phyloP scores from a whole-genome alignment of 2,113 vertebrate genomes.

The Callopanchax toddi region DNA sequence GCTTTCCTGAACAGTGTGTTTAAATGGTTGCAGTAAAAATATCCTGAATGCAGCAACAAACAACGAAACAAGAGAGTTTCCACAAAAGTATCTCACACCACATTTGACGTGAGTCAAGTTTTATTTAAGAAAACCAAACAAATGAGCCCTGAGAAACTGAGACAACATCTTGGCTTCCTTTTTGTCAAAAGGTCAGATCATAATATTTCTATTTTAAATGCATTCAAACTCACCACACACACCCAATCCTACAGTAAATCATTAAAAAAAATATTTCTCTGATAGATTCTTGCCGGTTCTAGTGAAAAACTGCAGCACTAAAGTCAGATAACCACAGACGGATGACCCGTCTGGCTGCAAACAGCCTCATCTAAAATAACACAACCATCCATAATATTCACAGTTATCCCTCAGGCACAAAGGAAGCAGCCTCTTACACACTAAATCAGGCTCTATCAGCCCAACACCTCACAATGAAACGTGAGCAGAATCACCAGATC shows the following conservation, averaged over 20 bases:
- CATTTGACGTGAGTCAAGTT: background rate
- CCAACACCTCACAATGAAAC: background rate
- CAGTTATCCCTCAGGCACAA: background rate
- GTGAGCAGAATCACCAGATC: background rate
- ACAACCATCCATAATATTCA: background rate
- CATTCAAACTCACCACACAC: background rate
- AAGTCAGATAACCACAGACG: slow-evolving; percentile 6
- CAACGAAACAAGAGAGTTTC: too few species aligned
- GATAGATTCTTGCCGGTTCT: background rate
- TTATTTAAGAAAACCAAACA: background rate
- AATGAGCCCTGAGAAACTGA: too few species aligned
- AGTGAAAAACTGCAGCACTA: background rate
- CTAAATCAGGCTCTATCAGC: slow-evolving; percentile 5
- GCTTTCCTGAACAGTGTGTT: too few species aligned
- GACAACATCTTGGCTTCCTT: background rate
- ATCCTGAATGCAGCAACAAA: too few species aligned
- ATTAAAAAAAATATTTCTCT: background rate
- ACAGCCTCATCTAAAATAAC: slow-evolving; percentile 7
- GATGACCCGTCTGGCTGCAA: slow-evolving; percentile 14
- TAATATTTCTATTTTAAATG: background rate
- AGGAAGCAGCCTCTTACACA: background rate
- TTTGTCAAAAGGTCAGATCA: background rate
- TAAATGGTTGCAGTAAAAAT: too few species aligned
- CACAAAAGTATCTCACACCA: too few species aligned
- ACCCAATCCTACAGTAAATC: background rate